Percentiles rank a stretch among this genome's conserved stretches.
Evolutionary conservation across 1,140 invertebrate genomes (phyloP).

Genomic region (Pararge aegeria): DNA sequence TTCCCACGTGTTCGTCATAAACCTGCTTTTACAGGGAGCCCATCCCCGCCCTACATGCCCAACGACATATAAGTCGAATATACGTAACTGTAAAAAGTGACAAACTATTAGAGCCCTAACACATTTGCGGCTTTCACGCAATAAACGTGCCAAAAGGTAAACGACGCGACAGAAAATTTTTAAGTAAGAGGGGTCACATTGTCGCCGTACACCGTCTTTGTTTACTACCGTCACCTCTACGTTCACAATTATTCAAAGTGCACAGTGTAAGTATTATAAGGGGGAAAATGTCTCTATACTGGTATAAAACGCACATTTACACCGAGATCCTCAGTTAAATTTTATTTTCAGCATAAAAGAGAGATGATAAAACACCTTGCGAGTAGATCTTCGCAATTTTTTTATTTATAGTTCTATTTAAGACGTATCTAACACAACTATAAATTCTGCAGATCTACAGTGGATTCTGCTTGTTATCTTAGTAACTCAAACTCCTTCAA

Average conservation of each 20-base stretch:
- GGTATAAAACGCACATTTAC: neutral
- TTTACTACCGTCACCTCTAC: slow-evolving; percentile 25
- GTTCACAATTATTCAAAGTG: slow-evolving; percentile 29
- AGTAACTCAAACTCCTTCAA: neutral
- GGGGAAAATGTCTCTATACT: slow-evolving; percentile 7
- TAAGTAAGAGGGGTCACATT: slow-evolving; percentile 30
- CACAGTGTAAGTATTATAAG: slow-evolving; percentile 15
- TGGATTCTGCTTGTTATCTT: neutral
- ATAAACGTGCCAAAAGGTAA: slow-evolving; percentile 32
- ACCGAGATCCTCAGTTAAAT: neutral
- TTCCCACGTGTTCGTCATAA: slow-evolving; percentile 69
- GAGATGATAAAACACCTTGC: neutral
- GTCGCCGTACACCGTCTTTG: slow-evolving; percentile 19
- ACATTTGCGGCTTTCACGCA: slow-evolving; percentile 38
- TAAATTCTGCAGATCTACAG: neutral
- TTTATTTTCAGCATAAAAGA: neutral
- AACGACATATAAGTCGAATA: slow-evolving; percentile 32
- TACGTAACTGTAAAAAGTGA: slow-evolving; percentile 48
- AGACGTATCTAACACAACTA: no score
- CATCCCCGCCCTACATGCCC: slow-evolving; percentile 48
- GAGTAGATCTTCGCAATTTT: neutral
- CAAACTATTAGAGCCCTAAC: slow-evolving; percentile 43
- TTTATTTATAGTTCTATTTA: no score
- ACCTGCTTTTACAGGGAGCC: slow-evolving; percentile 62
- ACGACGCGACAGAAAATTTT: slow-evolving; percentile 27